Base-by-base conservation (phyloP, 2,888 invertebrate species). In the Thecophora atra region DNA sequence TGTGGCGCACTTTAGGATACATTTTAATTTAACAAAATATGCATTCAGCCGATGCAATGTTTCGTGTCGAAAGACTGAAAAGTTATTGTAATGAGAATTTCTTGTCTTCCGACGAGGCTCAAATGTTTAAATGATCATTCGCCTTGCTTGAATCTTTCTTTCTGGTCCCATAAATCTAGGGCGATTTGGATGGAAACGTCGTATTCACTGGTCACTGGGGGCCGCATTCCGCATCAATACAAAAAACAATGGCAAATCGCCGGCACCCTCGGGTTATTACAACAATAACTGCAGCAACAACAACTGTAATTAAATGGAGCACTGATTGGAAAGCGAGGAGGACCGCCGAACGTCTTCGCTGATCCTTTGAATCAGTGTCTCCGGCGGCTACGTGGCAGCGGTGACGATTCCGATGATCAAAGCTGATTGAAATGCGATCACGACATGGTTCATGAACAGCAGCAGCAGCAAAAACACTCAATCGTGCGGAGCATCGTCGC, bases 81-180 rank as follows among this genome's bases (percentile, higher is more conserved):
- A 69, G 44, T 70, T 70, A 70, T 70, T 52, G 42, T 70, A 70
- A 70, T 70, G 70, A 70, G 70, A 63, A 51, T 70, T 54, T 70
- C 70, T 70, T 70, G 70, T 70, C 30, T 62, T 54, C 24, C n/a
- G 51, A 13, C 15, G 42, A 19, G n/a, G 64, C 42, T n/a, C 6
- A 37, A 62, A 30, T 30, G 37, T 21, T 63, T 19, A 26, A n/a
- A 17, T 47, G 64, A 17, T 47, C 17, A 5, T 8, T 28, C 4
- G 58, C 15, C 28, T 54, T 3, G 21, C 19, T 54, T n/a, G n/a
- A n/a, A n/a, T n/a, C n/a, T 7, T 54, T 21, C 54, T 21, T 24
- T 37, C 3, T 26, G 24, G 26, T 1, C 58, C 28, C 58, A 64
- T 58, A 68, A 68, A 68, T 68, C 58, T 17, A 30, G 3, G 24